Evolutionary conservation across 2,888 invertebrate genomes (phyloP), one percentile per base, ranked within the genome.

Genomic region (Drosophila ezoana): DNA sequence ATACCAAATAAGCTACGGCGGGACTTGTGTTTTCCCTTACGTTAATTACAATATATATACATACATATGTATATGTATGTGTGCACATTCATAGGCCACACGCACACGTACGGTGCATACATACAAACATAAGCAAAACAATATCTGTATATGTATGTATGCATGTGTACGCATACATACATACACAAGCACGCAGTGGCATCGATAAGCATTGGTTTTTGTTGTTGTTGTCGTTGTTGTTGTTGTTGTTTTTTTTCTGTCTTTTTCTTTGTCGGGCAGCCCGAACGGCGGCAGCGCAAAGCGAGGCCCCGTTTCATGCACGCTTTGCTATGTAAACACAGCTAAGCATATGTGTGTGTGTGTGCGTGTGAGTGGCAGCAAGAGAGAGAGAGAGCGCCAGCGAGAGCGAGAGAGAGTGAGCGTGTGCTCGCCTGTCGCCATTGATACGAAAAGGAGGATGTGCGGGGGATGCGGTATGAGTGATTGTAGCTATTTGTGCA

Each of bases 311-410:
- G 82, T 73, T 88, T 86, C 87, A 74, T 76, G 64, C 56, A 66
- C 70, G 77, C 81, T 86, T 79, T 88, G 84, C 81, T 88, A 79
- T 82, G 74, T 88, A 86, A 88, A 76, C 89, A 79, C 37, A 59
- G 60, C 80, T 71, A 79, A 83, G 53, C 77, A 71, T 73, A 52
- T 67, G 45, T 59, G 40, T 41, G 56, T 70, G 47, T 56, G 44
- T 53, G 37, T 45, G 14, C 38, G 35, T 33, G 38, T 38, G 37
- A 23, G 23, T 48, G 2, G 2, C 28, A 8, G 52, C 33, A 44
- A 32, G 57, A n/a, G 14, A 37, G 49, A 14, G n/a, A 45, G 38
- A 45, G 38, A 35, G 49, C n/a, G n/a, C n/a, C n/a, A 35, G 54
- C 45, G 41, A 10, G 40, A 35, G 43, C 43, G 45, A 10, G 41